Evolutionary conservation across 2,113 vertebrate genomes (phyloP), one percentile per base, ranked within the genome.

Genomic region (Seriola aureovittata): DNA sequence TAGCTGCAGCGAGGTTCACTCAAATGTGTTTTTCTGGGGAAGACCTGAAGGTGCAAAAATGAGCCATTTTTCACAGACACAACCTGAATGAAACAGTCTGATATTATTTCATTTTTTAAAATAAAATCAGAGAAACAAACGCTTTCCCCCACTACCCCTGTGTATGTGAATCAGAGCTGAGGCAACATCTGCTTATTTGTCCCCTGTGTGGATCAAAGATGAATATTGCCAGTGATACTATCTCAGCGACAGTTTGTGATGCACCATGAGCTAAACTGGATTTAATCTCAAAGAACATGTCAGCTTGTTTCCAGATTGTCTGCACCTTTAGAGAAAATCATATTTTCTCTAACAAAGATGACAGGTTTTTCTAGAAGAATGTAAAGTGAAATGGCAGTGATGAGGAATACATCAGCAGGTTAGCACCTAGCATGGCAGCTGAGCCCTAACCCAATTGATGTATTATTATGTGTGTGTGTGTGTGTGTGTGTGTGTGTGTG

Each of bases 21-120:
- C 54, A 82, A 78, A 87, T 79, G 84, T 42, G 64, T 75, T 75
- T 73, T 36, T 14, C 66, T 29, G 70, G 55, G 76, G 74, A 63
- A 67, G 80, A 80, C 42, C 70, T 55, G 71, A 44, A 42, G 71
- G 29, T 55, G 19, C 19, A 57, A 23, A 32, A 64, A 29, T 5
- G 17, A 66, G 58, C 34, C 2, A 6, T 60, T 46, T 81, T 57
- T 58, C 21, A 17, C 8, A n/a, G 32, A 62, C 10, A 32, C 13
- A 72, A 48, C 16, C 44, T 59, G 21, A 5, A 8, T 48, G 4
- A 36, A 13, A 63, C 34, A 14, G 21, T 36, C 36, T 67, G 10
- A 44, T 36, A 23, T 40, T 12, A 16, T 5, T 23, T 63, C 34
- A 10, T 57, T 25, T 16, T n/a, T 64, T 21, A 0, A 63, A 63